Evolutionary conservation across 2,113 vertebrate genomes (phyloP).

Genomic region (Leptocoma aspasia): DNA sequence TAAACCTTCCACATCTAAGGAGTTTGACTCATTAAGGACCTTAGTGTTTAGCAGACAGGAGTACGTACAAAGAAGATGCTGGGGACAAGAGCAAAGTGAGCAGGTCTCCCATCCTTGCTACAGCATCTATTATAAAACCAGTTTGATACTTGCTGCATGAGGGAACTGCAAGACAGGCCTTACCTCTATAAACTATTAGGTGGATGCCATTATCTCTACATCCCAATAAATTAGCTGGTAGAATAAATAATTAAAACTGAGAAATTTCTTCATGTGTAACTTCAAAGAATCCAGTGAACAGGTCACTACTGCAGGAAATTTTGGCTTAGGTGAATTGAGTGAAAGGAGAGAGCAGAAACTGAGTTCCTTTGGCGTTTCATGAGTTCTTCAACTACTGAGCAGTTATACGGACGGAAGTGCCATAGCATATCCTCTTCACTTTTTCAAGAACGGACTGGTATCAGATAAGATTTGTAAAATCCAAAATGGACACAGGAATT

Average conservation of each 20-base stretch:
- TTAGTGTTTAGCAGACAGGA: neutral
- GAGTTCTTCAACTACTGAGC: neutral
- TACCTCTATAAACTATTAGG: neutral
- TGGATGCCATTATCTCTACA: neutral
- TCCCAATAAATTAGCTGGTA: neutral
- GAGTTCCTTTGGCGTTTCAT: neutral
- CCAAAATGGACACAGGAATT: neutral
- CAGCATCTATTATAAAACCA: neutral
- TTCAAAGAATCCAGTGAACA: neutral
- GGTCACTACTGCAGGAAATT: neutral
- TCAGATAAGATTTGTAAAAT: neutral
- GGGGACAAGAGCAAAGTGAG: neutral
- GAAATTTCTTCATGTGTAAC: neutral
- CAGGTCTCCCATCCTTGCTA: neutral
- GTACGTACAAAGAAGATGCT: neutral
- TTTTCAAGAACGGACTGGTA: neutral
- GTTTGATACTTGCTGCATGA: neutral
- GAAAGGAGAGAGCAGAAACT: neutral
- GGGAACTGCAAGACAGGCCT: neutral
- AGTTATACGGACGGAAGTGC: rapidly evolving
- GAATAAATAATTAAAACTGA: neutral
- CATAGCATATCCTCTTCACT: neutral
- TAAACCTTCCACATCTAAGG: neutral
- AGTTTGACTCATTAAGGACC: neutral
- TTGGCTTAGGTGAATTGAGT: neutral